Conservation (phyloP, 2,113 vertebrate genomes). For the Cromileptes altivelis region DNA sequence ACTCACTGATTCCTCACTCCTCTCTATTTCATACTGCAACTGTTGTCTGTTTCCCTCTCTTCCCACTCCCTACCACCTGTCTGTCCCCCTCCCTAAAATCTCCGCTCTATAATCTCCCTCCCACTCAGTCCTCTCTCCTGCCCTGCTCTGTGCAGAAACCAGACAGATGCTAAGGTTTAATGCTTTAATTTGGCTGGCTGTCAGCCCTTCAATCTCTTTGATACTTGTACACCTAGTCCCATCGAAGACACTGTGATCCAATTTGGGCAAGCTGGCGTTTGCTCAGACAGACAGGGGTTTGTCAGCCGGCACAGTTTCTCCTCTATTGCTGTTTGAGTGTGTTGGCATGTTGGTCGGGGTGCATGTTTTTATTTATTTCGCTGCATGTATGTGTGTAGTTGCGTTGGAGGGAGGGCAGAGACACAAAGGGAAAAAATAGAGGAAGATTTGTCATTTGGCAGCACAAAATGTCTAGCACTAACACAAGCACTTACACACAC, state of each 20-base stretch:
- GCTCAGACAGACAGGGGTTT: slow-evolving; percentile 59
- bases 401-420: slow-evolving; percentile 17
- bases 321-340: slow-evolving; percentile 26
- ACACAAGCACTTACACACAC: background rate
- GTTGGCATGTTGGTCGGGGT: slow-evolving; percentile 53
- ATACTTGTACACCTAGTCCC: slow-evolving; percentile 82
- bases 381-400: slow-evolving; percentile 40
- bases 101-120: slow-evolving; percentile 62
- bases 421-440: slow-evolving; percentile 25
- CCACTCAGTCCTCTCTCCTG: slow-evolving; percentile 49
- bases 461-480: slow-evolving; percentile 6
- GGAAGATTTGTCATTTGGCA: slow-evolving; percentile 42
- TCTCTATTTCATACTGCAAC: slow-evolving; percentile 31
- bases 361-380: slow-evolving; percentile 44
- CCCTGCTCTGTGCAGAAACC: slow-evolving; percentile 54
- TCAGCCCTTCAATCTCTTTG: slow-evolving; percentile 82
- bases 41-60: slow-evolving; percentile 48
- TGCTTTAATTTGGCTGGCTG: slow-evolving; percentile 83
- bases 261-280: slow-evolving; percentile 78
- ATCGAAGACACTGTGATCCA: slow-evolving; percentile 83
- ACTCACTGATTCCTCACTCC: background rate
- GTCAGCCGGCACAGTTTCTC: slow-evolving; percentile 35
- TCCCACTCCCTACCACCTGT: slow-evolving; percentile 59
- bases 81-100: slow-evolving; percentile 45
- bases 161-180: slow-evolving; percentile 83